Conservation (phyloP, 2,113 vertebrate species). For the Baryphthengus martii region DNA sequence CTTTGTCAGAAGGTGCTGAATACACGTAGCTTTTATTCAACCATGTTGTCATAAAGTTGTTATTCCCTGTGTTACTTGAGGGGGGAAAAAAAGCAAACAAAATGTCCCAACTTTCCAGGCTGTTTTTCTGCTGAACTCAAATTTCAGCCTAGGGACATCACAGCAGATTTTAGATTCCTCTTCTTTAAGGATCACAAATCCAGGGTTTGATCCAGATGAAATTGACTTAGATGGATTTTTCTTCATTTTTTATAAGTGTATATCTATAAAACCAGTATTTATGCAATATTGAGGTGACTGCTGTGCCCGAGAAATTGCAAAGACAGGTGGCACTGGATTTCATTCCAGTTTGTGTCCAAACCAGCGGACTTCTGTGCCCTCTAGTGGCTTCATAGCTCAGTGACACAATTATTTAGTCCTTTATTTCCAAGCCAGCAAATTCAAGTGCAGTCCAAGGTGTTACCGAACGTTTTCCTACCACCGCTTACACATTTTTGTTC, state of each 20-base stretch:
- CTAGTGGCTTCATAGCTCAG: background rate
- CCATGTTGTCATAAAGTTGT: background rate
- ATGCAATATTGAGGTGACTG: too few species aligned
- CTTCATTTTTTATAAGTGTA: too few species aligned
- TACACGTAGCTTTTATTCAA: background rate
- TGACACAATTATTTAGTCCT: background rate
- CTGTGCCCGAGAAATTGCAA: background rate
- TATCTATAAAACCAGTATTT: too few species aligned
- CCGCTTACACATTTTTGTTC: fast-evolving
- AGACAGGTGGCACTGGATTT: background rate
- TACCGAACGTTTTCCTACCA: background rate
- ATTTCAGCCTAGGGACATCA: background rate
- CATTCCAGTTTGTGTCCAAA: background rate
- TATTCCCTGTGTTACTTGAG: background rate
- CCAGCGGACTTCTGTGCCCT: conserved; percentile 29
- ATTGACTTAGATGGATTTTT: background rate
- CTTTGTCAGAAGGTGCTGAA: background rate
- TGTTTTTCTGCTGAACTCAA: background rate
- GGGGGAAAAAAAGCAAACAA: too few species aligned
- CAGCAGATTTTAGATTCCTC: background rate
- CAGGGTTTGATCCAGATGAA: background rate
- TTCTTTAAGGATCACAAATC: background rate
- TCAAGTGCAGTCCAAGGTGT: background rate
- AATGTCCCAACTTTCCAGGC: background rate
- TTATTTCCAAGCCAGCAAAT: background rate